A percentile compares a stretch with the other conserved stretches of the same genome.
Conservation (phyloP, 2,888 invertebrate genomes). For the Taenaris catops region DNA sequence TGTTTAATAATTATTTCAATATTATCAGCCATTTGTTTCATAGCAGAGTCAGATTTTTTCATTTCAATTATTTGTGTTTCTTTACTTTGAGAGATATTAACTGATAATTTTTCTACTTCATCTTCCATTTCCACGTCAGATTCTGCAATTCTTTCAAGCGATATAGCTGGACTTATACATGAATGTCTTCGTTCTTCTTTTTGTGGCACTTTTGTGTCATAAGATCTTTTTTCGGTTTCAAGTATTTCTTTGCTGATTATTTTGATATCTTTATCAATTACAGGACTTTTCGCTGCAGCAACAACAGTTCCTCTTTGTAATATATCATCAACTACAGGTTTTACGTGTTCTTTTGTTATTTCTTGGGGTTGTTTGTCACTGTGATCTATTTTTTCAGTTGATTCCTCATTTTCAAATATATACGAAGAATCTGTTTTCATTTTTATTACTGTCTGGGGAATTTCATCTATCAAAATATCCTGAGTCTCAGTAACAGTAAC, state of each 20-base stretch:
- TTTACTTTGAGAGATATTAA: slow-evolving; percentile 27
- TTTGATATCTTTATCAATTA: slow-evolving; percentile 61
- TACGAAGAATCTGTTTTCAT: too few relatives aligned
- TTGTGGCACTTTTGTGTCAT: slow-evolving; percentile 67
- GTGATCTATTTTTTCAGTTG: not conserved
- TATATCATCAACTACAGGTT: slow-evolving; percentile 66
- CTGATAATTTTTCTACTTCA: slow-evolving; percentile 38
- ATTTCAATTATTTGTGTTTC: slow-evolving; percentile 41
- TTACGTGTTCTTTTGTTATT: slow-evolving; percentile 63
- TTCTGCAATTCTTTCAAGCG: slow-evolving; percentile 68
- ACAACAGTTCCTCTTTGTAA: slow-evolving; percentile 60
- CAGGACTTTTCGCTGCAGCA: slow-evolving; percentile 55
- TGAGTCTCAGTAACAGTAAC: too few relatives aligned
- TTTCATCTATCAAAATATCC: too few relatives aligned
- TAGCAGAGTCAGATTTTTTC: slow-evolving; percentile 70
- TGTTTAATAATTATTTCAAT: slow-evolving; percentile 75
- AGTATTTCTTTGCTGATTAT: slow-evolving; percentile 52
- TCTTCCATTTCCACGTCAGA: slow-evolving; percentile 69
- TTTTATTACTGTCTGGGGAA: too few relatives aligned
- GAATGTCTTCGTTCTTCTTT: slow-evolving; percentile 71
- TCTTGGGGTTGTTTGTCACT: slow-evolving; percentile 27
- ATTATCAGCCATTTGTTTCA: slow-evolving; percentile 76
- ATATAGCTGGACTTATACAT: slow-evolving; percentile 69
- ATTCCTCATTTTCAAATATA: not conserved
- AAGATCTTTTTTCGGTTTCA: slow-evolving; percentile 63